These are phyloP conservation scores for Spisula solida DNA, from an alignment of 2,888 invertebrate genomes.

Conservation along the genomic window DNA sequence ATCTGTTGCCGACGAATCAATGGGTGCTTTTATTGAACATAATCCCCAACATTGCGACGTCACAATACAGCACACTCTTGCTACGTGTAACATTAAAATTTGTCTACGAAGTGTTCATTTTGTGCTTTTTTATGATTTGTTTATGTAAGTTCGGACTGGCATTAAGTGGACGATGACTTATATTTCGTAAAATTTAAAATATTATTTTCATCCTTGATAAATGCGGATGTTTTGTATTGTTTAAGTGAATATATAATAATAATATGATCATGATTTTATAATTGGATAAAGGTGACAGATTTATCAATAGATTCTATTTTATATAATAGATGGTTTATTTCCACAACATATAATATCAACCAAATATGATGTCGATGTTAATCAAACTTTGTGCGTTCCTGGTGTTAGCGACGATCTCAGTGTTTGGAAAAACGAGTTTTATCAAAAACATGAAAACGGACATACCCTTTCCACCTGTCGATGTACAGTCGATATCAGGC, in stretches of 20 bases:
- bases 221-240: too few relatives aligned
- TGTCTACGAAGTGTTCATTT: too few relatives aligned
- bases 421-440: slow-evolving; percentile 61
- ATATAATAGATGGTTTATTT: too few relatives aligned
- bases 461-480: slow-evolving; percentile 81
- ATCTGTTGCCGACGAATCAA: not conserved
- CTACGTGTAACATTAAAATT: not conserved
- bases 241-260: too few relatives aligned
- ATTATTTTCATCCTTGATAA: not conserved
- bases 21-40: not conserved
- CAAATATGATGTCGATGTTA: not conserved
- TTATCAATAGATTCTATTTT: not conserved
- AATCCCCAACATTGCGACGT: not conserved
- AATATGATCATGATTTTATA: not conserved
- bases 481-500: slow-evolving; percentile 65
- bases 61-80: not conserved
- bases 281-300: not conserved
- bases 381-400: not conserved
- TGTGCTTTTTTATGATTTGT: not conserved
- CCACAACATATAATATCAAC: too few relatives aligned
- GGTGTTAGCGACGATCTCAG: not conserved
- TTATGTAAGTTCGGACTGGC: not conserved
- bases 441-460: slow-evolving; percentile 83
- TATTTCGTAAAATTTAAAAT: not conserved
- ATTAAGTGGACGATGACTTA: not conserved